Base-by-base conservation (phyloP, 2,797 vertebrate genomes). In the Mormyrus proboscirostris region DNA sequence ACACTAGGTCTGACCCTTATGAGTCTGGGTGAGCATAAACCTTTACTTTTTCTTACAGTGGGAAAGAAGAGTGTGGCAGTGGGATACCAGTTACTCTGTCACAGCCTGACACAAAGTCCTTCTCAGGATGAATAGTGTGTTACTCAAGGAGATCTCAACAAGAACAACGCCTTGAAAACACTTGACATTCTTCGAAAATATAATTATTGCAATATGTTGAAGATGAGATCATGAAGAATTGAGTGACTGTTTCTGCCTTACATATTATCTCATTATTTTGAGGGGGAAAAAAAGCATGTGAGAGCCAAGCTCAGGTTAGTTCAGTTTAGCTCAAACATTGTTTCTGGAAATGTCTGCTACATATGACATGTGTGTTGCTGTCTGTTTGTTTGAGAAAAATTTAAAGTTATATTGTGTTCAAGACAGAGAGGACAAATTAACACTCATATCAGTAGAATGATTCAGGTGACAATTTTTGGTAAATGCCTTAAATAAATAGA, bases 51-150 rank as follows among this genome's bases (percentile, higher is more conserved):
- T 86, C 88, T 91, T 50, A 57, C 84, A 22, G 16, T 41, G 49
- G 33, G 62, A 38, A 73, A 50, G 73, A 62, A 83, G 90, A 93
- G 90, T 93, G 93, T 92, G 92, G 92, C 94, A 33, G 94, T 93
- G 93, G 33, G n/a, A 29, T 79, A n/a, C 19, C 94, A 92, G 92
- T 89, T 90, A 90, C 93, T 93, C 79, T 44, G 90, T 92, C 92
- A 91, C 91, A 94, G 59, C 41, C 82, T 84, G 47, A 51, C 49
- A n/a, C 9, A 25, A 41, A 33, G 49, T 84, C 44, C 38, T 83
- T 1, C 44, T 84, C 82, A 22, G 73, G 38, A 44, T 47, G 16
- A 84, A 51, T 14, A 14, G 9, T 25, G 25, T 14, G 49, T 16
- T 12, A 51, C 41, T 84, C 19, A 12, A 51, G 41, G 41, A 12